phyloP scores from a whole-genome alignment of 1,140 invertebrate species.

The Brachionus plicatilis region DNA sequence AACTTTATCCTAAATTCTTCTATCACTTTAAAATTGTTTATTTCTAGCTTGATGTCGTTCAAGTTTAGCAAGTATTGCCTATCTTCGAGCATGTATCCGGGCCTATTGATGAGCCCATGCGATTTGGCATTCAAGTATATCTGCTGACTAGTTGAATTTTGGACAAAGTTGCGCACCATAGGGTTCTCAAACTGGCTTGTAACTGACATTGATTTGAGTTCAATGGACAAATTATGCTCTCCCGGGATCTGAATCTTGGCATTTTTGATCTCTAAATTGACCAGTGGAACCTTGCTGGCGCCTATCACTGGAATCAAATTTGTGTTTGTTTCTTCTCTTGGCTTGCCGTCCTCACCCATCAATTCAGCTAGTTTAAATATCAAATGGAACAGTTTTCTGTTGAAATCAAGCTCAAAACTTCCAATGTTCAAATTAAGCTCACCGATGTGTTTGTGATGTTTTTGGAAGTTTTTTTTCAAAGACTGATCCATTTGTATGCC shows the following conservation, averaged over 20 bases:
- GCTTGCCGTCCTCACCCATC: neutral
- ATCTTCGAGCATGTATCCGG: slow-evolving; percentile 22
- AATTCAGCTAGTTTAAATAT: neutral
- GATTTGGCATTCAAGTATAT: neutral
- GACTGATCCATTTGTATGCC: neutral
- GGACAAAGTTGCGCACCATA: slow-evolving; percentile 15
- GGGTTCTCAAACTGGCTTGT: slow-evolving; percentile 26
- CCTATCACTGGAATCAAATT: neutral
- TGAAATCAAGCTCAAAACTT: neutral
- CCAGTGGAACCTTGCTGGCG: neutral
- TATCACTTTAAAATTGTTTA: neutral
- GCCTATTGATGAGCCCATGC: neutral
- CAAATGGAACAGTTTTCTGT: neutral
- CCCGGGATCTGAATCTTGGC: neutral
- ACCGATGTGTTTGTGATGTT: neutral
- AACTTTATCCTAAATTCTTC: neutral
- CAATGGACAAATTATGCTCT: neutral
- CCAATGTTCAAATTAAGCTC: neutral
- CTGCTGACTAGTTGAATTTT: neutral
- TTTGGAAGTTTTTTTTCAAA: neutral
- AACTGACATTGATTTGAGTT: neutral
- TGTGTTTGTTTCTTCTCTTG: too few species aligned
- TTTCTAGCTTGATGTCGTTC: neutral
- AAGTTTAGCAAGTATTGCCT: neutral
- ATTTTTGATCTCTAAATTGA: slow-evolving; percentile 3